phyloP scores from a whole-genome alignment of 2,888 invertebrate species.

The Fragum fragum region DNA sequence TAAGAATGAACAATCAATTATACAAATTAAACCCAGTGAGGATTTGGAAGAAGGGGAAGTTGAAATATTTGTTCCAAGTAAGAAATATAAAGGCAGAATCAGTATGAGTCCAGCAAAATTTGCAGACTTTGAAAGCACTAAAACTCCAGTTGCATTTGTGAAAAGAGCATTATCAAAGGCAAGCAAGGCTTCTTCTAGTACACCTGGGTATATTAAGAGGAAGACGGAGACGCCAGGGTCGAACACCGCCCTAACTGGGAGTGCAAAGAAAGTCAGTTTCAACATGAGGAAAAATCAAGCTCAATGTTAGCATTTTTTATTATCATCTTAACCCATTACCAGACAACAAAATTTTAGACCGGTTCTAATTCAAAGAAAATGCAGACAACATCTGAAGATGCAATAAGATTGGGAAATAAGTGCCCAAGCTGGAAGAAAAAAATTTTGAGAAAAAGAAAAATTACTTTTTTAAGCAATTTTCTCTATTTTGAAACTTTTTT shows the following conservation, averaged over 20 bases:
- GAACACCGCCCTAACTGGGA: slow-evolving; percentile 10
- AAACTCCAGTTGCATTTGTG: slow-evolving; percentile 74
- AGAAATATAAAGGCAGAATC: slow-evolving; percentile 68
- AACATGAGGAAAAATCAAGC: slow-evolving; percentile 77
- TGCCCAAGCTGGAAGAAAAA: too few species aligned
- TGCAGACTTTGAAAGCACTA: slow-evolving; percentile 71
- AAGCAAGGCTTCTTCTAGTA: slow-evolving; percentile 33
- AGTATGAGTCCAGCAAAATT: slow-evolving; percentile 48
- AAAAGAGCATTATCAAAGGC: slow-evolving; percentile 65
- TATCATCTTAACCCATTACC: too few species aligned
- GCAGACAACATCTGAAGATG: too few species aligned
- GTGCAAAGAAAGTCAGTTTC: slow-evolving; percentile 74
- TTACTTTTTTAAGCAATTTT: too few species aligned
- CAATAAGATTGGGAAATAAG: too few species aligned
- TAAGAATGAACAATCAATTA: background rate
- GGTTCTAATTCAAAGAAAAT: too few species aligned
- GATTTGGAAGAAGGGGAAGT: slow-evolving; percentile 59
- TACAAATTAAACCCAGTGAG: slow-evolving; percentile 13
- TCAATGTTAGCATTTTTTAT: slow-evolving; percentile 52
- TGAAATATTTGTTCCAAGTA: slow-evolving; percentile 73
- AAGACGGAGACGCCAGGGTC: background rate
- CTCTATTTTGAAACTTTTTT: too few species aligned
- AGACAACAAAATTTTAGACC: too few species aligned
- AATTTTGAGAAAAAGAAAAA: too few species aligned
- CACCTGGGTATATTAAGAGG: slow-evolving; percentile 8